These are phyloP conservation scores for Tineola bisselliella DNA, from an alignment of 2,888 invertebrate genomes.

Conservation along the genomic window DNA sequence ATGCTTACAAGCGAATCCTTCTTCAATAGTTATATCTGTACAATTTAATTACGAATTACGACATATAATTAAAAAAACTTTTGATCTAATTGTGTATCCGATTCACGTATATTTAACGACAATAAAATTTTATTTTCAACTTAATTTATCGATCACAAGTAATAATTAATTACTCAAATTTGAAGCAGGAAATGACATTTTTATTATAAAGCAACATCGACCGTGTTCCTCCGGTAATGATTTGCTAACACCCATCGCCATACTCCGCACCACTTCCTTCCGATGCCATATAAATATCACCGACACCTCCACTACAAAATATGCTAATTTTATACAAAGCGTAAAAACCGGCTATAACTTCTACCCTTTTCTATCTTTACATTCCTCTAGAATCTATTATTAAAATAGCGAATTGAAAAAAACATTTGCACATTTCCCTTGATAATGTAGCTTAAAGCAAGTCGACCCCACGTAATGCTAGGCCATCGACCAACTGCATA, in stretches of 20 bases:
- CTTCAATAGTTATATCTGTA: too few species aligned
- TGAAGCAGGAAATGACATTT: constrained; percentile 45
- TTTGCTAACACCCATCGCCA: constrained; percentile 43
- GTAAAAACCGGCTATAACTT: neutral
- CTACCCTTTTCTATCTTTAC: neutral
- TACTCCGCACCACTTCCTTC: constrained; percentile 61
- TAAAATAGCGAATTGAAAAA: neutral
- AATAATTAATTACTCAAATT: constrained; percentile 42
- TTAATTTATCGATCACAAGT: constrained; percentile 9
- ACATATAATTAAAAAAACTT: neutral
- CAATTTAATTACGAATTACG: neutral
- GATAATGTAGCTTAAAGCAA: constrained; percentile 29
- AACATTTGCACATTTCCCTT: constrained; percentile 26
- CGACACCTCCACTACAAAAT: neutral
- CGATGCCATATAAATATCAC: constrained; percentile 50
- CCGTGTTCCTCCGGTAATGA: constrained; percentile 36
- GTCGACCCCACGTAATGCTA: constrained; percentile 47
- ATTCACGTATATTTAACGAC: neutral
- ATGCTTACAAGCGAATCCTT: too few species aligned
- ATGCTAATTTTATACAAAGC: neutral
- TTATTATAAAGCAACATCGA: constrained; percentile 23
- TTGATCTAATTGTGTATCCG: neutral
- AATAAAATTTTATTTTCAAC: constrained; percentile 4
- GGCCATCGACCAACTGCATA: constrained; percentile 46
- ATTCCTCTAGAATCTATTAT: neutral